A percentile compares a stretch with the other conserved stretches of the same genome.
Evolutionary conservation across 2,113 vertebrate genomes (phyloP).

Genomic region (Neodon shergylaensis): DNA sequence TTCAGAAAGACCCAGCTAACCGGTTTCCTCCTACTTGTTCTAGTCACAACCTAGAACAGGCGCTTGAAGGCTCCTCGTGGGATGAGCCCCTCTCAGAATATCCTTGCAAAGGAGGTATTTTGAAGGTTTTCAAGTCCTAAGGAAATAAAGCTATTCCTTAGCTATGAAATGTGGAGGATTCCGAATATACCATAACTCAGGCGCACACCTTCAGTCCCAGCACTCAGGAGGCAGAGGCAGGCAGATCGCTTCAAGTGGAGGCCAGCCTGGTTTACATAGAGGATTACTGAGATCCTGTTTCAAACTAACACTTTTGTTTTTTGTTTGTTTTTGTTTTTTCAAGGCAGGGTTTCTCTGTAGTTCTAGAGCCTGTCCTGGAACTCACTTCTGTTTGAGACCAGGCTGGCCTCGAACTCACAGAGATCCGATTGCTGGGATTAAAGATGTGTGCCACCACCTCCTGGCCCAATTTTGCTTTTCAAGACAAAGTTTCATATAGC

Average conservation of each 20-base stretch:
- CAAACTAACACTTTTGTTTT: background rate
- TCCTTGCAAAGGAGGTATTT: background rate
- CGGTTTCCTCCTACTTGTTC: background rate
- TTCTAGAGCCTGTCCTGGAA: too few species aligned
- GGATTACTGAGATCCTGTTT: background rate
- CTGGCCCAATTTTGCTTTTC: background rate
- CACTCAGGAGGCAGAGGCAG: background rate
- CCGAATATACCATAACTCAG: background rate
- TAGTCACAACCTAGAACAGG: background rate
- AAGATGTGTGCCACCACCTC: too few species aligned
- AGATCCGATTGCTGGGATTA: too few species aligned
- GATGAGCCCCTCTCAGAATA: background rate
- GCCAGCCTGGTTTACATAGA: background rate
- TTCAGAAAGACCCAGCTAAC: too few species aligned
- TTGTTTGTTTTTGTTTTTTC: too few species aligned
- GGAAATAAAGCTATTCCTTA: background rate
- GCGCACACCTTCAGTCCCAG: background rate
- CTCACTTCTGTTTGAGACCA: too few species aligned
- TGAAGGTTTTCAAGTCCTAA: background rate
- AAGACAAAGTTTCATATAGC: background rate
- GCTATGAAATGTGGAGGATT: background rate
- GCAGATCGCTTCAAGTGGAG: background rate
- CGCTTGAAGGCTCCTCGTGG: too few species aligned
- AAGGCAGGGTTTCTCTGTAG: too few species aligned
- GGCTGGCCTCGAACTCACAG: too few species aligned